Conservation (phyloP, 2,797 vertebrate genomes). For the Lophius americanus region DNA sequence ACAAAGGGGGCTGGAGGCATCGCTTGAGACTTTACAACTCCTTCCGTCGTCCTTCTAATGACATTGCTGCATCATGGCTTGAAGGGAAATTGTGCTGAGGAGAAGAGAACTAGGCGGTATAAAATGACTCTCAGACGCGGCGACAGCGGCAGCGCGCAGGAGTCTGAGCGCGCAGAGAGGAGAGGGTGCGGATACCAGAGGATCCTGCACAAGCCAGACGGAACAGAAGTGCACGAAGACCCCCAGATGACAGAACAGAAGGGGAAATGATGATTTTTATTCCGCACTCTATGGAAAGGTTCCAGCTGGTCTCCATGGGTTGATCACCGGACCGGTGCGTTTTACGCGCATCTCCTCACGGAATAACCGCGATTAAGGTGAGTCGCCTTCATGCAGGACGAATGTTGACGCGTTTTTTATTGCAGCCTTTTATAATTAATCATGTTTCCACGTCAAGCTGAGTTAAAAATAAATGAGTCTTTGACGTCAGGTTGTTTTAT, state of each 20-base stretch:
- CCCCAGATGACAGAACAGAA: constrained; percentile 50
- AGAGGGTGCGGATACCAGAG: constrained; percentile 35
- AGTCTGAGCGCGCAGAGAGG: constrained; percentile 50
- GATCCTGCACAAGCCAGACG: constrained; percentile 30
- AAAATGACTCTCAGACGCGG: constrained; percentile 62
- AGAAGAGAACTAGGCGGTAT: constrained; percentile 19
- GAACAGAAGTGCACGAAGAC: constrained; percentile 8
- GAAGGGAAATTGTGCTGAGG: constrained; percentile 32
- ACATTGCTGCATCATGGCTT: constrained; percentile 27
- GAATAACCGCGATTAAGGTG: constrained; percentile 30
- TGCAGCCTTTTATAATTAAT: background rate
- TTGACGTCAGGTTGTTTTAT: background rate
- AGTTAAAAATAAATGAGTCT: constrained; percentile 7
- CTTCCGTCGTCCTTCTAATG: constrained; percentile 11
- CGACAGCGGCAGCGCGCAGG: constrained; percentile 24
- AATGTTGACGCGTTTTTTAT: constrained; percentile 2
- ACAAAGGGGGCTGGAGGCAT: constrained; percentile 2
- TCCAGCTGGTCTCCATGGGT: constrained; percentile 15
- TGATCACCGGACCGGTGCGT: constrained; percentile 31
- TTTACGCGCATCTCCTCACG: constrained; percentile 48
- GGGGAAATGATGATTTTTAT: constrained; percentile 32
- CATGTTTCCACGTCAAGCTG: background rate
- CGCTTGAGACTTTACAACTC: constrained; percentile 24
- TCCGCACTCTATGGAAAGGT: background rate
- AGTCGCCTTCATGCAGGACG: background rate